Evolutionary conservation across 2,113 vertebrate species (phyloP).

Genomic region (Echinops telfairi): DNA sequence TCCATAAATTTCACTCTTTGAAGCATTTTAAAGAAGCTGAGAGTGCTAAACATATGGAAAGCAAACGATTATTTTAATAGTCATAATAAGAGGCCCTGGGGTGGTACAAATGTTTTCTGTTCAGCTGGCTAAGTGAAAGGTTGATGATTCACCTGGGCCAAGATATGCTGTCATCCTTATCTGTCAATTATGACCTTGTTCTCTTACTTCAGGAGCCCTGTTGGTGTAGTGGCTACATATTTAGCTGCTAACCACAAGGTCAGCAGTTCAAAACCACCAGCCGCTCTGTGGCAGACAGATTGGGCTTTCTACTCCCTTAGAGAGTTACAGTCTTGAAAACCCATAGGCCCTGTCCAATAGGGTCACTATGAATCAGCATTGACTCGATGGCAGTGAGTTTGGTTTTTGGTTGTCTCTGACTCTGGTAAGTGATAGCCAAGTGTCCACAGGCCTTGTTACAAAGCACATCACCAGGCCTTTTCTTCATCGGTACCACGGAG

Average conservation of each 20-base stretch:
- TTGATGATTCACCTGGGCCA: background rate
- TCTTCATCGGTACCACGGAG: too few species aligned
- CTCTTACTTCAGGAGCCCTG: background rate
- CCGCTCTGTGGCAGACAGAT: too few species aligned
- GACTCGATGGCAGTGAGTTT: too few species aligned
- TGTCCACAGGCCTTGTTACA: too few species aligned
- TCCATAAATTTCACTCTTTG: background rate
- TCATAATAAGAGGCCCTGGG: background rate
- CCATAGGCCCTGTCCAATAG: too few species aligned
- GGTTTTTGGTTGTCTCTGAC: too few species aligned
- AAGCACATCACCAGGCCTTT: too few species aligned
- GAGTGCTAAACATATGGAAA: background rate
- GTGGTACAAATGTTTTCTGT: background rate
- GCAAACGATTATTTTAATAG: background rate
- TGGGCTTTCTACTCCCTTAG: too few species aligned
- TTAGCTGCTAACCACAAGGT: background rate
- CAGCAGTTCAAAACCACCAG: too few species aligned
- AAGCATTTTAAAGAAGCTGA: background rate
- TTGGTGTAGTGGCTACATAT: background rate
- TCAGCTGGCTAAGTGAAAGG: background rate
- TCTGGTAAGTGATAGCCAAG: too few species aligned
- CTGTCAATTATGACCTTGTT: background rate
- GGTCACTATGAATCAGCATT: too few species aligned
- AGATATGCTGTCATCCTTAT: background rate
- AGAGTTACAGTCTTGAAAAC: too few species aligned